Base-by-base conservation (phyloP, 2,797 vertebrate species). In the Galago senegalensis region DNA sequence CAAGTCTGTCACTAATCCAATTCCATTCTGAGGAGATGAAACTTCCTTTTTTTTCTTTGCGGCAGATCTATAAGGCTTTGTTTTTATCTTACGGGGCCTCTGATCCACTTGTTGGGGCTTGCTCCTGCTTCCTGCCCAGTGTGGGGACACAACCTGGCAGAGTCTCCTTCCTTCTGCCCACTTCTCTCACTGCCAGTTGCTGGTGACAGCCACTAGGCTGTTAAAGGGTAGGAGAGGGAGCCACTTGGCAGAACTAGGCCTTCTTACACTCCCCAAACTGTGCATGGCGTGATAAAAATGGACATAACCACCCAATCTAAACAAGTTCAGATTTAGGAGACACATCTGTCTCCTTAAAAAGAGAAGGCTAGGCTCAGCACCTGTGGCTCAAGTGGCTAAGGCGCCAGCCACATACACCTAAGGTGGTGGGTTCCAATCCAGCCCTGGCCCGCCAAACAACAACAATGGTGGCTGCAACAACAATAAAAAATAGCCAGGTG, bases 1-100 rank as follows among this genome's bases (percentile, higher is more conserved):
- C 84, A 93, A 69, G 93, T 89, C 81, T 91, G 56, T 83, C 84
- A 63, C 87, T 17, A 7, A 75, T 56, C 93, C 93, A 93, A 77
- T 0, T n/a, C 91, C 7, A 37, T 34, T 94, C 70, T 63, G 16
- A 61, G 23, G 73, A 89, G 88, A 89, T 56, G 16, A 70, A n/a
- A 63, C 80, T 85, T 86, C 86, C 49, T 61, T 70, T 53, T 89
- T 87, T 80, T 60, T 29, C 40, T 75, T 8, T 34, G 93, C 20
- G 9, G 40, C 70, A 58, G 58, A 85, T n/a, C 84, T 58, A 17
- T 1, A 34, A 0, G 9, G 60, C 53, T 56, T 40, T 86, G 67
- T 21, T 91, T 82, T 61, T 40, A 56, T 85, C 82, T 67, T 56
- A 17, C 0, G 3, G 77, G 56, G 70, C 18, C 43, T 89, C 94